phyloP scores from a whole-genome alignment of 1,140 invertebrate genomes.

The Conopomorpha cramerella region DNA sequence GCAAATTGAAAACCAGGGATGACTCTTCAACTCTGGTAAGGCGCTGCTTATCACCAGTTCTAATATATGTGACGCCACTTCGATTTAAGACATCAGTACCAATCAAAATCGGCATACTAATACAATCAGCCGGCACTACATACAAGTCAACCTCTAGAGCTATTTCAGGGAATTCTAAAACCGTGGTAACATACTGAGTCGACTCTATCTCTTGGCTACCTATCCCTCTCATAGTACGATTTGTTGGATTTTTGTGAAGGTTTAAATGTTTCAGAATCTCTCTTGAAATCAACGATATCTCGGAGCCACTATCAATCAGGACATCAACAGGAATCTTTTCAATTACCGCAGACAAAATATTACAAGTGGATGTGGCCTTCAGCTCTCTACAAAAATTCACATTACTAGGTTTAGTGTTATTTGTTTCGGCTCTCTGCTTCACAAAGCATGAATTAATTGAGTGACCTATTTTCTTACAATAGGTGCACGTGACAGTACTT shows the following conservation, averaged over 20 bases:
- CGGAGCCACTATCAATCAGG: conserved; percentile 13
- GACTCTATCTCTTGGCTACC: conserved; percentile 8
- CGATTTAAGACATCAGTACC: conserved; percentile 13
- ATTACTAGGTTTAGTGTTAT: conserved; percentile 1
- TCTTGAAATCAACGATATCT: conserved; percentile 10
- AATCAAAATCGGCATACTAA: conserved; percentile 8
- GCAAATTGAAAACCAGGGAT: neutral
- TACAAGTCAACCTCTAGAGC: conserved; percentile 10
- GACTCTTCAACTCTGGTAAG: conserved; percentile 2
- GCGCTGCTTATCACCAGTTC: conserved; percentile 3
- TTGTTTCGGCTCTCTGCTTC: conserved; percentile 1
- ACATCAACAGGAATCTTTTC: conserved; percentile 9
- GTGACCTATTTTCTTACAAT: conserved; percentile 4
- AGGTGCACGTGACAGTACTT: conserved; percentile 1
- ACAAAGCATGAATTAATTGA: neutral
- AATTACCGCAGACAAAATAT: conserved; percentile 7
- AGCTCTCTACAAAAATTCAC: conserved; percentile 3
- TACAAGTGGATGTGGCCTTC: too few relatives aligned
- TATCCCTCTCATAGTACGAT: conserved; percentile 7
- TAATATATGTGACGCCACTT: conserved; percentile 9
- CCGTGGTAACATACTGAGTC: conserved; percentile 6
- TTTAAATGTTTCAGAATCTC: conserved; percentile 11
- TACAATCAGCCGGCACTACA: conserved; percentile 6
- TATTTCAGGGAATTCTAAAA: conserved; percentile 7
- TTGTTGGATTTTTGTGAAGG: conserved; percentile 5